Conservation (phyloP, 2,797 vertebrate species). For the Crocidura indochinensis region DNA sequence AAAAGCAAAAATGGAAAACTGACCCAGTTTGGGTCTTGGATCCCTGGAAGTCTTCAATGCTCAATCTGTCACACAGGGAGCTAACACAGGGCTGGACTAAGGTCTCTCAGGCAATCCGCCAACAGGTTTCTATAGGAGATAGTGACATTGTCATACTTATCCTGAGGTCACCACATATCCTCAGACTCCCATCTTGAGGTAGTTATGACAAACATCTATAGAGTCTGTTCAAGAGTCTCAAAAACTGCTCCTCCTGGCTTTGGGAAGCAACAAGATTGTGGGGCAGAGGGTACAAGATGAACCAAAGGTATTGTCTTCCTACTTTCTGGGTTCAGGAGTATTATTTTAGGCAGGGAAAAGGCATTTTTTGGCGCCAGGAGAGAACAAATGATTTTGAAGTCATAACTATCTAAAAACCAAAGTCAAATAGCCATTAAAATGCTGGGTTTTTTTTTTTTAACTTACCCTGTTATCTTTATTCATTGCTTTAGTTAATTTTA, state of each 20-base stretch:
- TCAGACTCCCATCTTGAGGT: conserved; percentile 49
- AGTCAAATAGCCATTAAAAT: conserved; percentile 58
- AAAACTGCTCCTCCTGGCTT: conserved; percentile 65
- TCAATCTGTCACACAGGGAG: conserved; percentile 2
- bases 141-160: conserved; percentile 52
- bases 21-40: conserved; percentile 9
- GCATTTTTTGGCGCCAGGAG: not conserved
- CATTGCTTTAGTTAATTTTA: conserved; percentile 72
- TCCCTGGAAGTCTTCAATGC: conserved; percentile 27
- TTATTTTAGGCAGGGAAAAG: not conserved
- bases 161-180: conserved; percentile 53
- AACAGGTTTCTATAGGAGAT: conserved; percentile 13
- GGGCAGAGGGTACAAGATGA: not conserved
- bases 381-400: conserved; percentile 32
- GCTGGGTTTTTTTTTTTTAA: not conserved
- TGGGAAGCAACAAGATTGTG: conserved; percentile 10
- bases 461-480: conserved; percentile 73
- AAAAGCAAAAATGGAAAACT: conserved; percentile 52
- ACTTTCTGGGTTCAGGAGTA: conserved; percentile 34
- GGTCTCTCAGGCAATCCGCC: conserved; percentile 62
- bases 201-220: conserved; percentile 74
- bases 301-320: conserved; percentile 8
- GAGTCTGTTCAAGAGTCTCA: conserved; percentile 68
- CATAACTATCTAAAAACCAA: conserved; percentile 49
- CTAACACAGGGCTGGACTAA: not conserved